Evolutionary conservation across 2,797 vertebrate genomes (phyloP), one percentile per base, ranked within the genome.

Genomic region (Alfaro cultratus): DNA sequence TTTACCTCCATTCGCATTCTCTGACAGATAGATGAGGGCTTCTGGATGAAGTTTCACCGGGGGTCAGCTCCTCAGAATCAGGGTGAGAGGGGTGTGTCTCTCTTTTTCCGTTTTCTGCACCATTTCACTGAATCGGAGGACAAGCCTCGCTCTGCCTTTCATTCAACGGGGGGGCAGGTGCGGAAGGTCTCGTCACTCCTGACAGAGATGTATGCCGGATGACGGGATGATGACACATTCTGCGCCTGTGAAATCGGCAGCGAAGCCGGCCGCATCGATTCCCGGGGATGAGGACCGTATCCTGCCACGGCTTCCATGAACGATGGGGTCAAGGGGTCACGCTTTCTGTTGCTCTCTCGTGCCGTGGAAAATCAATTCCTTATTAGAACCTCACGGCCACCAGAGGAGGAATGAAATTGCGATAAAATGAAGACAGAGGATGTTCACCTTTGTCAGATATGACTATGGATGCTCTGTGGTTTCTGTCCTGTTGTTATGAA

Each of bases 101-200:
- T 85, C 76, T 79, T 85, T 51, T 91, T 85, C 83, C n/a, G 80
- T 93, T 94, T 95, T 95, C 92, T 93, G 91, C 93, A 93, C 90
- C 94, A 94, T 94, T 95, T 95, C 93, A 94, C 93, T 89, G 88
- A 92, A 92, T 89, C 87, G 92, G 90, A 86, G 79, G 81, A 88
- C 87, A 86, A 85, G 84, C 76, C 80, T 76, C 89, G 90, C 85
- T 86, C 79, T 76, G 34, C 83, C 82, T 84, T 85, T 91, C 85
- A 91, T 91, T 85, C 76, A 55, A 80, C 75, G 5, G 74, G 36
- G 4, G 51, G 77, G 80, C 51, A 75, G 60, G 81, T 70, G 80
- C 83, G 82, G 81, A 55, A 84, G 77, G 74, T 92, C 80, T 83
- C 88, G 84, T 89, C 77, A 81, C 81, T 88, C 82, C 88, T 76